Evolutionary conservation across 2,797 vertebrate species (phyloP).

Genomic region (Cygnus olor): DNA sequence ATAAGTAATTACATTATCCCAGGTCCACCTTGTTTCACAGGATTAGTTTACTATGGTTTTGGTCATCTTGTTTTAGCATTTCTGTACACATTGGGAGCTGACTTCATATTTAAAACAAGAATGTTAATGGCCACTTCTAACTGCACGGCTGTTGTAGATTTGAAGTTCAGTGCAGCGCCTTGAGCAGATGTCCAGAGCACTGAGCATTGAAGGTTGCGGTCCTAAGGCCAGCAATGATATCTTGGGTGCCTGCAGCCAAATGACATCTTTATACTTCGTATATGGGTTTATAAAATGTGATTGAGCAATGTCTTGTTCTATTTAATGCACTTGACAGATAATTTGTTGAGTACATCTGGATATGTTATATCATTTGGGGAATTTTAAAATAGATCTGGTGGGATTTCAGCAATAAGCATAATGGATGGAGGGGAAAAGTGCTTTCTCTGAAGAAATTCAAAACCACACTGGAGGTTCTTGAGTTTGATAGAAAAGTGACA

Average conservation of each 20-base stretch:
- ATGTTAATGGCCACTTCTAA: not conserved
- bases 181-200: not conserved
- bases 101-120: not conserved
- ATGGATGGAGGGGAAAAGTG: not conserved
- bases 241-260: not conserved
- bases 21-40: not conserved
- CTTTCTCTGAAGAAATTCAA: not conserved
- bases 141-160: not conserved
- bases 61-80: not conserved
- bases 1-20: not conserved
- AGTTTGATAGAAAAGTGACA: not conserved
- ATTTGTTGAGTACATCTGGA: not conserved
- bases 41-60: not conserved
- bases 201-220: not conserved
- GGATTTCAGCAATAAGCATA: not conserved
- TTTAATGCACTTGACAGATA: not conserved
- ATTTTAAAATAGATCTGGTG: not conserved
- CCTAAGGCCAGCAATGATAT: not conserved
- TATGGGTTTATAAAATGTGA: not conserved
- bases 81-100: not conserved
- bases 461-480: not conserved
- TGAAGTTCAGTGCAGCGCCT: not conserved
- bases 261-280: not conserved
- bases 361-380: not conserved
- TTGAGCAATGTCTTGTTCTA: not conserved